A percentile compares a stretch with the other conserved stretches of the same genome.
phyloP scores from a whole-genome alignment of 2,888 invertebrate genomes.

The Mesorhabditis belari region DNA sequence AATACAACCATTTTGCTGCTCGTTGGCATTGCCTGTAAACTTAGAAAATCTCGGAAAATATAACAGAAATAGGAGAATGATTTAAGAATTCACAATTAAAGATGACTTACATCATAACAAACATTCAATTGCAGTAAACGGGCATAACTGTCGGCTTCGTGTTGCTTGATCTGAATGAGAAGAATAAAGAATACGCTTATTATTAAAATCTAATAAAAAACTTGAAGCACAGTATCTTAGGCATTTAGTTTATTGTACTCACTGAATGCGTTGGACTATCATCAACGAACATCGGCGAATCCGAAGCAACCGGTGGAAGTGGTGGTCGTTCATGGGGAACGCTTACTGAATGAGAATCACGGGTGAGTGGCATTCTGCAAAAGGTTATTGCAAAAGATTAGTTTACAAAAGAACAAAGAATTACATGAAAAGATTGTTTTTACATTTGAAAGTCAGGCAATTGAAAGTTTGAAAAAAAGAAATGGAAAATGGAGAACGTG shows the following conservation, averaged over 20 bases:
- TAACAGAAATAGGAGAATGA: neutral
- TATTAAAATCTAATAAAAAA: neutral
- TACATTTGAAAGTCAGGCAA: too few species aligned
- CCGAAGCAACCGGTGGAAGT: neutral
- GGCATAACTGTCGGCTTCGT: slow-evolving; percentile 8
- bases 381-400: too few species aligned
- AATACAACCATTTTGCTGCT: slow-evolving; percentile 97
- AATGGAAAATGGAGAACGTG: too few species aligned
- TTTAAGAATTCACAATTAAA: neutral
- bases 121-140: neutral
- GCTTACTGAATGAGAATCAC: neutral
- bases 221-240: neutral
- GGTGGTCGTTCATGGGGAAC: neutral
- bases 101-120: neutral
- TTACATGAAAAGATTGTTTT: too few species aligned
- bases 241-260: too few species aligned
- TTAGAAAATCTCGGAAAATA: neutral
- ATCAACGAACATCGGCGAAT: neutral
- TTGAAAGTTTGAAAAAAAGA: too few species aligned
- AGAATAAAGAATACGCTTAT: neutral
- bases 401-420: too few species aligned
- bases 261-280: too few species aligned
- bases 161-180: slow-evolving; percentile 5
- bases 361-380: neutral
- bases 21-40: slow-evolving; percentile 84